These are phyloP conservation scores for Sebastes variabilis DNA, from an alignment of 2,797 vertebrate species.

Conservation along the genomic window DNA sequence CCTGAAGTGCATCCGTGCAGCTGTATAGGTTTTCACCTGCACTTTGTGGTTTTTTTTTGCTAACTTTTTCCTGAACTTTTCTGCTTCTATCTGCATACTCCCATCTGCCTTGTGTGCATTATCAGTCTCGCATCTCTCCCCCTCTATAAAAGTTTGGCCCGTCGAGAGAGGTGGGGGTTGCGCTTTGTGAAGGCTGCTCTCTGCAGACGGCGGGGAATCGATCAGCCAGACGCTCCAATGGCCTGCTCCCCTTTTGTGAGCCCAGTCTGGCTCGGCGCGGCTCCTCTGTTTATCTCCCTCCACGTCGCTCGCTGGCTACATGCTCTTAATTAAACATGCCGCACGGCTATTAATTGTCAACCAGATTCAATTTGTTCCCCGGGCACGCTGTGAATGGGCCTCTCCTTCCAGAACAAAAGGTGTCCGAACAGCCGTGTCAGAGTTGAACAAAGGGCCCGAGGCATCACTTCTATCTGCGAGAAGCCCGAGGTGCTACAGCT, in stretches of 20 bases:
- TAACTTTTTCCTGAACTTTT: constrained; percentile 62
- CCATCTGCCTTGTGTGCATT: constrained; percentile 70
- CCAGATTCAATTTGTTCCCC: constrained; percentile 84
- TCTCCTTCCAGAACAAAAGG: constrained; percentile 80
- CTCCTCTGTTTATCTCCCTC: constrained; percentile 78
- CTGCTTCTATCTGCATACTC: constrained; percentile 65
- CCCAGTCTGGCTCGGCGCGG: constrained; percentile 66
- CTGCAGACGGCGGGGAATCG: constrained; percentile 78
- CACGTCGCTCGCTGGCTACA: constrained; percentile 73
- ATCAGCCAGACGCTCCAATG: constrained; percentile 77
- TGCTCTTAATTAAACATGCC: constrained; percentile 85
- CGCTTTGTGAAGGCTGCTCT: constrained; percentile 74
- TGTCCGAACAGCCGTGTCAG: constrained; percentile 79
- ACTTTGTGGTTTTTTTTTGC: constrained; percentile 9
- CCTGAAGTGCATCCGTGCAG: constrained; percentile 18
- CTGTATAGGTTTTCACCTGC: constrained; percentile 38
- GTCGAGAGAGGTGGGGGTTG: constrained; percentile 55
- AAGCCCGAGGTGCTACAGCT: constrained; percentile 39
- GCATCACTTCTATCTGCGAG: constrained; percentile 72
- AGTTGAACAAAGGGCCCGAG: constrained; percentile 77
- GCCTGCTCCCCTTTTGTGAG: constrained; percentile 77
- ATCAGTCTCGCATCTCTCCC: constrained; percentile 72
- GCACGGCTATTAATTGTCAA: constrained; percentile 84
- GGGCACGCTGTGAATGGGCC: constrained; percentile 78
- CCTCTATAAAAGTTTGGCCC: constrained; percentile 59